Base-by-base conservation (phyloP, 2,797 vertebrate species). In the Limosa lapponica region DNA sequence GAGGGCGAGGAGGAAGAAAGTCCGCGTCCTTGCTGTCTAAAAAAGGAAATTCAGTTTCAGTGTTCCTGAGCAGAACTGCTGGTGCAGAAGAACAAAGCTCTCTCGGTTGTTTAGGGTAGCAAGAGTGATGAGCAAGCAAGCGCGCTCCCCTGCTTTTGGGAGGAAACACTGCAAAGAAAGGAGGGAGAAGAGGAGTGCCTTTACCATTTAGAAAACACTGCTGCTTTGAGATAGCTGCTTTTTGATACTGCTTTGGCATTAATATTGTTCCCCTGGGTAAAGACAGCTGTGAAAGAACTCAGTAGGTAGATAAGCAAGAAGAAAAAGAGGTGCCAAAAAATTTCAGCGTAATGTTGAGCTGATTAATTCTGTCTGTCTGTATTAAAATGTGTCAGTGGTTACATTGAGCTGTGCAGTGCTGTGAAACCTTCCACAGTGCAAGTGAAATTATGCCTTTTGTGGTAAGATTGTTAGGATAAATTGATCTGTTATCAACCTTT, bases 11-110 rank as follows among this genome's bases (percentile, higher is more conserved):
- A 90, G 69, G 71, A 87, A 90, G 84, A 96, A 91, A 83, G 94
- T 95, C 67, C 84, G 58, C 11, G 55, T 90, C 91, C 82, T 96
- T 92, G 95, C 93, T 95, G 91, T 93, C 96, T 97, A 92, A 95
- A 96, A 96, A 96, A 95, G 93, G 95, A 96, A 96, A 96, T 95
- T 95, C 81, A 54, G 87, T 83, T 79, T 87, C 86, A 82, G 82
- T 92, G 85, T 89, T 81, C 77, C 71, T 65, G 77, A 95, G 77
- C 78, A 92, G 89, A 96, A 66, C 88, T 92, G 93, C 80, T 89
- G 81, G 84, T 94, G 93, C 94, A 94, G 89, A 96, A 94, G 74
- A 96, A 85, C 87, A 97, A 93, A 95, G 89, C 95, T 85, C 87
- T 97, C 87, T 95, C 67, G 28, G 70, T 89, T 96, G 87, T 92